Evolutionary conservation across 2,888 invertebrate genomes (phyloP).

Genomic region (Halictus ligatus): DNA sequence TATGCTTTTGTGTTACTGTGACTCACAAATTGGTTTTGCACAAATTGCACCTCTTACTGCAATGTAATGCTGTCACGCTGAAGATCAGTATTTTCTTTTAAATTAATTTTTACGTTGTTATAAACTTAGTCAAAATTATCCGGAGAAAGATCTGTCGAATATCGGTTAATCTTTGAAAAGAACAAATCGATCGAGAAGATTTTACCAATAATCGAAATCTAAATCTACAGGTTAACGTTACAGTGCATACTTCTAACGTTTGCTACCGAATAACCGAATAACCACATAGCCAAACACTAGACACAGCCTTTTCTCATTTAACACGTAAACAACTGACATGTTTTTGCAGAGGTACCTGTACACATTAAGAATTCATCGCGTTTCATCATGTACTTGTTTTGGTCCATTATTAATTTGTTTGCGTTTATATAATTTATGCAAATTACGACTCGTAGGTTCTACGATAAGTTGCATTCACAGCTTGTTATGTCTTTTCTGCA

Average conservation of each 20-base stretch:
- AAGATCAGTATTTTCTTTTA: constrained; percentile 50
- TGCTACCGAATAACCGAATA: constrained; percentile 17
- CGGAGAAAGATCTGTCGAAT: not conserved
- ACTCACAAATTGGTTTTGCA: constrained; percentile 63
- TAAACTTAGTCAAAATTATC: not conserved
- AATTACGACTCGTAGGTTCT: constrained; percentile 34
- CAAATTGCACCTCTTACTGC: constrained; percentile 76
- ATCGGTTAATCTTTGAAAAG: constrained; percentile 26
- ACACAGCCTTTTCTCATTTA: constrained; percentile 37
- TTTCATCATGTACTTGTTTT: constrained; percentile 36
- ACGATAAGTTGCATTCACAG: constrained; percentile 45
- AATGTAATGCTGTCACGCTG: constrained; percentile 74
- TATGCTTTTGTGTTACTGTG: constrained; percentile 61
- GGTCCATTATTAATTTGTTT: not conserved
- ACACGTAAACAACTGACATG: constrained; percentile 48
- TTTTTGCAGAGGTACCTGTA: constrained; percentile 64
- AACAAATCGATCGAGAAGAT: constrained; percentile 15
- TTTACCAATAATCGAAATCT: not conserved
- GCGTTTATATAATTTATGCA: constrained; percentile 15
- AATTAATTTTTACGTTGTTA: constrained; percentile 10
- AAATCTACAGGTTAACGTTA: not conserved
- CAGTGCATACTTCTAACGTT: constrained; percentile 13
- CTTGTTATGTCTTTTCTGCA: constrained; percentile 54
- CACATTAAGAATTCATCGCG: constrained; percentile 66
- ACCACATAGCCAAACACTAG: constrained; percentile 17